A percentile compares a stretch with the other conserved stretches of the same genome.
Conservation (phyloP, 2,113 vertebrate genomes). For the Caloenas nicobarica region DNA sequence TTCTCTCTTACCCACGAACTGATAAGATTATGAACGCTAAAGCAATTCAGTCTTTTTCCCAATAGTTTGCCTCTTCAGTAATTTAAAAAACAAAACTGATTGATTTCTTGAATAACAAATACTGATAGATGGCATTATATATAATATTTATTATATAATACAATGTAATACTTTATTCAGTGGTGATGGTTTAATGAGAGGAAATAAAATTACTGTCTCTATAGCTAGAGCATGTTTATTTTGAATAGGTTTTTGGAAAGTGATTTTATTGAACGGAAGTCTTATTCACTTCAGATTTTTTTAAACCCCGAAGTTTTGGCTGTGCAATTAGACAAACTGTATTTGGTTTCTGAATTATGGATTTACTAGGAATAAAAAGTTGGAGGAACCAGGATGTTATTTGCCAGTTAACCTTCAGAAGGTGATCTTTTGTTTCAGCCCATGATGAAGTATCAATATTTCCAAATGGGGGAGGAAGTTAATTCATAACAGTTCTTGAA, state of each 20-base stretch:
- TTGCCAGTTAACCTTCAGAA: background rate
- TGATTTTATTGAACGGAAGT: background rate
- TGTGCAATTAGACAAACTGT: background rate
- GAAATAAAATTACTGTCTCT: background rate
- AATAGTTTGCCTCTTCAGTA: background rate
- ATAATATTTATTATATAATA: background rate
- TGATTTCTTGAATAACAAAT: background rate
- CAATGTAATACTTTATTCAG: background rate
- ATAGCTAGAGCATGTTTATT: background rate
- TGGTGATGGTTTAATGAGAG: background rate
- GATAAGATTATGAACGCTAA: background rate
- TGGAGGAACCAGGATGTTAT: background rate
- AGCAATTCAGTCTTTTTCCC: background rate
- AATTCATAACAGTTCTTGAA: background rate
- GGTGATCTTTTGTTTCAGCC: background rate
- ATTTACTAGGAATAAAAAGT: background rate
- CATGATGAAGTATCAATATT: background rate
- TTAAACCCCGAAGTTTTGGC: background rate
- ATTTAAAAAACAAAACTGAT: background rate
- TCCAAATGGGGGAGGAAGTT: background rate
- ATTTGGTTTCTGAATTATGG: background rate
- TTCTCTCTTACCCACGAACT: background rate
- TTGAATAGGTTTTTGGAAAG: background rate
- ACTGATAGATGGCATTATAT: background rate
- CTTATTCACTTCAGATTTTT: background rate